phyloP scores from a whole-genome alignment of 2,113 vertebrate species.

The Corydoras maculifer region DNA sequence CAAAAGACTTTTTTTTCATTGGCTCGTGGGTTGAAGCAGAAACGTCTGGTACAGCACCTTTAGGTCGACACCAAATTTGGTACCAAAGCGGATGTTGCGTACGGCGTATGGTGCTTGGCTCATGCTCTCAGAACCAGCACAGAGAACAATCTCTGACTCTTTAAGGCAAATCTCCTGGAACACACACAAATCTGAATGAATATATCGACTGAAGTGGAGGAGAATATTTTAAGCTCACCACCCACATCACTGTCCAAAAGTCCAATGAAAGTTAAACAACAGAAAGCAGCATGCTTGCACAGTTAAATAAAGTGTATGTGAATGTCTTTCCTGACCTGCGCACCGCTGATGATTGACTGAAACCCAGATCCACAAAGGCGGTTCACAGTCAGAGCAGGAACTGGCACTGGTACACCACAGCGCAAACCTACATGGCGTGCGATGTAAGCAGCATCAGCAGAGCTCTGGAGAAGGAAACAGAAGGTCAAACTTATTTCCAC shows the following conservation, averaged over 20 bases:
- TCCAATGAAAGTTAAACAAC: no score
- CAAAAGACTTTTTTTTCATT: not conserved
- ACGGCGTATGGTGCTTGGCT: slow-evolving; percentile 84
- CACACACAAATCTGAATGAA: slow-evolving; percentile 19
- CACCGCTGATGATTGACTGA: slow-evolving; percentile 84
- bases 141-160: slow-evolving; percentile 87
- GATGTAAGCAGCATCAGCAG: slow-evolving; percentile 76
- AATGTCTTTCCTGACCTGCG: slow-evolving; percentile 62
- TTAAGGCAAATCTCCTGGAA: slow-evolving; percentile 85
- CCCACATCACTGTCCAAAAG: not conserved
- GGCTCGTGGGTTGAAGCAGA: no score
- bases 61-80: slow-evolving; percentile 79
- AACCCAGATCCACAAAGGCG: slow-evolving; percentile 96
- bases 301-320: no score
- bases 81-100: slow-evolving; percentile 86
- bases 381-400: slow-evolving; percentile 84
- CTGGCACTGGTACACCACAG: slow-evolving; percentile 73
- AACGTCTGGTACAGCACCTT: slow-evolving; percentile 64
- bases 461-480: slow-evolving; percentile 62
- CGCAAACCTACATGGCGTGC: slow-evolving; percentile 87
- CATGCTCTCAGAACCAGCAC: slow-evolving; percentile 90
- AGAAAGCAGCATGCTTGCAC: no score
- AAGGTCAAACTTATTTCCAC: not conserved
- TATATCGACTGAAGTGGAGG: not conserved
- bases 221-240: no score